Conservation (phyloP, 2,113 vertebrate species). For the Clupea harengus region DNA sequence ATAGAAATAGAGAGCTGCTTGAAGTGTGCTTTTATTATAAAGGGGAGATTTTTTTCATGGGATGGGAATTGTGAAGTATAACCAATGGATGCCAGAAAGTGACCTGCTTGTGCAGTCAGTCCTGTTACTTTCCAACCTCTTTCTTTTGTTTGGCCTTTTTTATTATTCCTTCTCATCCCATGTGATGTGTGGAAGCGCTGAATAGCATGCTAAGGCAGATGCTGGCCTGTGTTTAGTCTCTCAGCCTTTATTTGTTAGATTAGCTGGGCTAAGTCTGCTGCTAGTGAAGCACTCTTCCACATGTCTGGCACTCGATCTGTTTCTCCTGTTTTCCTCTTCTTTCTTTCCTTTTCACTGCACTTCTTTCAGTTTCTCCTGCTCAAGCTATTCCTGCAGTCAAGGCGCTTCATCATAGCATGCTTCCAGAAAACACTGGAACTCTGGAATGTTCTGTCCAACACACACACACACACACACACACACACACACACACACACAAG, state of each 20-base stretch:
- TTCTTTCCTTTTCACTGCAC: background rate
- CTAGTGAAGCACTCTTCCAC: background rate
- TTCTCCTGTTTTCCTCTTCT: background rate
- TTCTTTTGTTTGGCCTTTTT: background rate
- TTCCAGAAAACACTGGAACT: background rate
- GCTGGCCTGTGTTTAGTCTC: background rate
- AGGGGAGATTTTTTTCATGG: background rate
- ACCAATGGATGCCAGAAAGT: background rate
- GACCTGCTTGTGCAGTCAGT: background rate
- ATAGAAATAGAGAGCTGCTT: background rate
- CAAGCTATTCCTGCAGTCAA: background rate
- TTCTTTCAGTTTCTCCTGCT: background rate
- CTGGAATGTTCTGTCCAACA: background rate
- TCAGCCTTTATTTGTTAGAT: background rate
- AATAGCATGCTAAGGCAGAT: background rate
- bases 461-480: background rate
- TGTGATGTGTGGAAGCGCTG: background rate
- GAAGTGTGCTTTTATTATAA: background rate
- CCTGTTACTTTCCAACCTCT: background rate
- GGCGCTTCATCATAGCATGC: background rate
- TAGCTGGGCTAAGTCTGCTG: background rate
- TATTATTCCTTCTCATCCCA: background rate
- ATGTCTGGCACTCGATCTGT: background rate
- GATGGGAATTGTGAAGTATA: background rate
- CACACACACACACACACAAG: conserved; percentile 1